Conservation (phyloP, 2,797 vertebrate genomes). For the Babyrousa celebensis region DNA sequence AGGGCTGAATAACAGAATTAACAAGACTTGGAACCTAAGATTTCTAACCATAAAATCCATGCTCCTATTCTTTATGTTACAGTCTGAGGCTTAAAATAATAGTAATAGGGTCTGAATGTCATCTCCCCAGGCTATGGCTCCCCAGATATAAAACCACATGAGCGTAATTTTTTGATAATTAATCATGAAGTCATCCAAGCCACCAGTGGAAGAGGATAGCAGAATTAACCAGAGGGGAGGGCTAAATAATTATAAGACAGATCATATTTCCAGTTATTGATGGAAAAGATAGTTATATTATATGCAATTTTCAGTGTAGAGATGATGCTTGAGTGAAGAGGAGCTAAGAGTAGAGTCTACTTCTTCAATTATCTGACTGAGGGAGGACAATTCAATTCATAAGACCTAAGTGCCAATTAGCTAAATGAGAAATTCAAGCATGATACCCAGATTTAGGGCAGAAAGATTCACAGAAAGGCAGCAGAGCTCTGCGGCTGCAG, state of each 20-base stretch:
- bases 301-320: slow-evolving; percentile 9
- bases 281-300: slow-evolving; percentile 58
- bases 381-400: slow-evolving; percentile 2
- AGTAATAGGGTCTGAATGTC: background rate
- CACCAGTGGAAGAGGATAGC: background rate
- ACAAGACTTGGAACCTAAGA: background rate
- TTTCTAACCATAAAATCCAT: background rate
- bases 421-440: slow-evolving; percentile 24
- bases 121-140: background rate
- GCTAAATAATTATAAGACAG: background rate
- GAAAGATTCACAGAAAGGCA: background rate
- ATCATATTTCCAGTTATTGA: slow-evolving; percentile 21
- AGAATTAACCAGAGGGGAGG: background rate
- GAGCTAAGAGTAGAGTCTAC: background rate
- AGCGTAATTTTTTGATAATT: background rate
- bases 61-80: background rate
- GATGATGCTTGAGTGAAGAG: slow-evolving; percentile 54
- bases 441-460: background rate
- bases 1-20: background rate
- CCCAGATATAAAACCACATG: background rate
- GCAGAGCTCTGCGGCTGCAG: background rate
- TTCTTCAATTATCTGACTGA: slow-evolving; percentile 24
- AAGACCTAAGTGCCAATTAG: slow-evolving; percentile 46
- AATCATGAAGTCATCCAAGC: background rate
- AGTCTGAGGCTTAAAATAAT: slow-evolving; percentile 3